Percentiles rank a stretch among this genome's conserved stretches.
Conservation (phyloP, 2,888 invertebrate species). For the Lasioglossum oenotherae region DNA sequence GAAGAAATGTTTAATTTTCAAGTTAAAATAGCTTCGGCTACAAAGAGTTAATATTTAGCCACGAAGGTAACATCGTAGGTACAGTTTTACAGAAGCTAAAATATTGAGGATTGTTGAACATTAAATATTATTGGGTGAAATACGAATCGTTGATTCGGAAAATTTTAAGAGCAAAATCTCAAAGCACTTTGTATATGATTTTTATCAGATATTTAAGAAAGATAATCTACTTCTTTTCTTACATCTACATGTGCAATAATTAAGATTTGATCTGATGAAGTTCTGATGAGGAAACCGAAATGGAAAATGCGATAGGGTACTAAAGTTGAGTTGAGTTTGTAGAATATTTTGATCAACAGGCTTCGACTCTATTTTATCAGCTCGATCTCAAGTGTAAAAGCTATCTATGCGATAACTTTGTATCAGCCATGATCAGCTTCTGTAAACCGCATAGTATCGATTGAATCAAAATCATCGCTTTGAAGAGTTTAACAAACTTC, state of each 20-base stretch:
- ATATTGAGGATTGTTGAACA: neutral
- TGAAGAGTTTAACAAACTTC: neutral
- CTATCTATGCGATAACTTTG: constrained; percentile 12
- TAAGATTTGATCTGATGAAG: no score
- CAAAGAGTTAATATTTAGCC: no score
- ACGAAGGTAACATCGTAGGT: neutral
- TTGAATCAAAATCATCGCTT: neutral
- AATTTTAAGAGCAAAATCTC: no score
- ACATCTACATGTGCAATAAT: no score
- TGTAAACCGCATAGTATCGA: neutral
- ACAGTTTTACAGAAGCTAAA: neutral
- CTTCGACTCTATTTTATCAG: constrained; percentile 13
- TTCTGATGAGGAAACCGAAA: no score
- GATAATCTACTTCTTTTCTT: no score
- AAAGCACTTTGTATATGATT: no score
- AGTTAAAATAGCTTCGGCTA: no score
- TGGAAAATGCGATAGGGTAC: no score
- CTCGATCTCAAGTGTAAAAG: constrained; percentile 5
- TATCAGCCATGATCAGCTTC: neutral
- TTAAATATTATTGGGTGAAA: neutral
- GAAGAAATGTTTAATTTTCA: no score
- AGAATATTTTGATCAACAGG: constrained; percentile 22
- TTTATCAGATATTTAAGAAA: no score
- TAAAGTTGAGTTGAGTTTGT: neutral
- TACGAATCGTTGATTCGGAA: neutral